Conservation (phyloP, 2,113 vertebrate species). For the Chionis minor region DNA sequence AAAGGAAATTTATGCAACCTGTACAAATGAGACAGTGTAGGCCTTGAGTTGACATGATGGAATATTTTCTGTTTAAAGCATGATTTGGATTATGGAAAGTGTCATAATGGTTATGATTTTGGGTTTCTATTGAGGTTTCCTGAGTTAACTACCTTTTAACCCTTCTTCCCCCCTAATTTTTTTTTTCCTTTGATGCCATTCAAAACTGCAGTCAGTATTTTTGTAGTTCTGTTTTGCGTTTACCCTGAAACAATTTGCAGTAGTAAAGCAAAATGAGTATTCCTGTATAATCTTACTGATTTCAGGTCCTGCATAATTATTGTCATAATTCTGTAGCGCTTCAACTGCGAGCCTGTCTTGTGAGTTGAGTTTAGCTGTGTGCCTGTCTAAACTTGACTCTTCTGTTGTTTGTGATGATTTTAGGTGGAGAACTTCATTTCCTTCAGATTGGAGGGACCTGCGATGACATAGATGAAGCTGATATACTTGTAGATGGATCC, state of each 20-base stretch:
- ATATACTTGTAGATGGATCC: slow-evolving; percentile 97
- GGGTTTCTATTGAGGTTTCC: background rate
- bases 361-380: background rate
- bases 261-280: background rate
- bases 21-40: background rate
- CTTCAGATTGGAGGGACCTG: slow-evolving; percentile 99
- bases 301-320: background rate
- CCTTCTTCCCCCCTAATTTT: accelerated
- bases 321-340: background rate
- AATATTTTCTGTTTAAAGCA: background rate
- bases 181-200: background rate
- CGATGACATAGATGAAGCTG: slow-evolving; percentile 94
- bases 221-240: background rate
- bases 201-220: background rate
- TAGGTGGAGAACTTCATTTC: slow-evolving; percentile 99
- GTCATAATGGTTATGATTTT: background rate
- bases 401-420: slow-evolving; percentile 4
- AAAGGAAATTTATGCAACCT: background rate
- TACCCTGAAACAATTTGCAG: background rate
- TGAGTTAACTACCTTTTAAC: background rate
- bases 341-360: background rate
- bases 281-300: background rate
- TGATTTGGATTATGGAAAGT: background rate
- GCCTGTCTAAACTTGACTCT: background rate
- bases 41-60: background rate